These are phyloP conservation scores for Antheraea mylitta DNA, from an alignment of 1,140 invertebrate species.

Conservation along the genomic window DNA sequence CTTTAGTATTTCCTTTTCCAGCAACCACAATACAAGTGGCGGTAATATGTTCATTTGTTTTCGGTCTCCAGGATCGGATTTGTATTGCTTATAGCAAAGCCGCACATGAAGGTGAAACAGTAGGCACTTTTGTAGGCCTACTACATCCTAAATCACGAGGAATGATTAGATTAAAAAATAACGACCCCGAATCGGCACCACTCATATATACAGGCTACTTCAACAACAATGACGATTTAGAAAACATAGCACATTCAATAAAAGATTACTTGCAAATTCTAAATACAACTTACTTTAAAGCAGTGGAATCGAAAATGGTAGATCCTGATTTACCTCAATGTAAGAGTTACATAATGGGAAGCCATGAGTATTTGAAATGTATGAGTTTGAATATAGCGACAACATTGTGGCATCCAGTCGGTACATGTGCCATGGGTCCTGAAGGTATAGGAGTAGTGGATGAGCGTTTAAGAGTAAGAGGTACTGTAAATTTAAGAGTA, in stretches of 20 bases:
- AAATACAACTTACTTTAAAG: constrained; percentile 77
- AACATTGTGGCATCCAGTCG: constrained; percentile 64
- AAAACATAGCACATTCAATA: constrained; percentile 86
- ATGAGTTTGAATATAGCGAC: constrained; percentile 50
- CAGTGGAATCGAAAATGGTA: constrained; percentile 31
- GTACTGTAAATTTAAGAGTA: constrained; percentile 70
- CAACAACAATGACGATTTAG: constrained; percentile 85
- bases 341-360: constrained; percentile 81
- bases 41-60: constrained; percentile 84
- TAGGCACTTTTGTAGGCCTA: no score
- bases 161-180: no score
- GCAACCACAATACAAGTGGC: constrained; percentile 76
- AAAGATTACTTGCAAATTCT: constrained; percentile 80
- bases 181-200: constrained; percentile 89
- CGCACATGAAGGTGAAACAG: no score
- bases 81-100: constrained; percentile 16
- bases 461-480: constrained; percentile 60
- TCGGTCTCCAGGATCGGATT: constrained; percentile 81
- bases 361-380: constrained; percentile 83
- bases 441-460: constrained; percentile 79
- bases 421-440: constrained; percentile 81
- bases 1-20: constrained; percentile 33
- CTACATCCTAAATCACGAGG: no score
- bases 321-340: constrained; percentile 44
- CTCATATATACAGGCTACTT: constrained; percentile 93